Base-by-base conservation (phyloP, 2,888 invertebrate species). In the Parnassius apollo region DNA sequence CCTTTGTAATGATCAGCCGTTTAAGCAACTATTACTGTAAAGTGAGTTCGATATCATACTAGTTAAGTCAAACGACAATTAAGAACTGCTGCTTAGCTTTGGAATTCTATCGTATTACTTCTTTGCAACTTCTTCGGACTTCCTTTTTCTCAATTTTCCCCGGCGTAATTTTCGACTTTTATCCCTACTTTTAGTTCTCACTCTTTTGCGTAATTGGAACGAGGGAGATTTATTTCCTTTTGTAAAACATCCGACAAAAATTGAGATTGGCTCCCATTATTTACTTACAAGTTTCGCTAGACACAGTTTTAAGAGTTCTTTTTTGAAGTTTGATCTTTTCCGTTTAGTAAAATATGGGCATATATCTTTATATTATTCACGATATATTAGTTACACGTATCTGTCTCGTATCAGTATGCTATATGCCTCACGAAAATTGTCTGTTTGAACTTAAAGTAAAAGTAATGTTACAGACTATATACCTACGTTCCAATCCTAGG, bases 81-180 rank as follows among this genome's bases (percentile, higher is more conserved):
- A 22, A 9, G 61, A 61, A 62, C 57, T 59, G 57, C 58, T 64
- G 62, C 66, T 61, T 67, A 69, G 65, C 69, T 59, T 69, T 69
- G 67, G 66, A 71, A 69, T 69, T 69, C 71, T 48, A 61, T 61
- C 64, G 67, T 71, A 70, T 74, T 70, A 71, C 68, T 63, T 69
- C 67, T 71, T 75, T 73, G 70, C 74, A 78, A 79, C 71, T 77
- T 73, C 75, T 57, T 61, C 75, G 71, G 75, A 71, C 49, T 13
- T n/a, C 72, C 54, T 71, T 64, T 69, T 69, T 73, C 69, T 66
- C 71, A 69, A 70, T 73, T 70, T 66, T 70, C 70, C 61, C 61
- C 75, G 73, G 75, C 71, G 79, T 75, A 77, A 80, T 78, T 77
- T 76, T 79, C 75, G 69, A 76, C 72, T 77, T 77, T 78, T 67